Evolutionary conservation across 2,113 vertebrate genomes (phyloP).

Genomic region (Cairina moschata): DNA sequence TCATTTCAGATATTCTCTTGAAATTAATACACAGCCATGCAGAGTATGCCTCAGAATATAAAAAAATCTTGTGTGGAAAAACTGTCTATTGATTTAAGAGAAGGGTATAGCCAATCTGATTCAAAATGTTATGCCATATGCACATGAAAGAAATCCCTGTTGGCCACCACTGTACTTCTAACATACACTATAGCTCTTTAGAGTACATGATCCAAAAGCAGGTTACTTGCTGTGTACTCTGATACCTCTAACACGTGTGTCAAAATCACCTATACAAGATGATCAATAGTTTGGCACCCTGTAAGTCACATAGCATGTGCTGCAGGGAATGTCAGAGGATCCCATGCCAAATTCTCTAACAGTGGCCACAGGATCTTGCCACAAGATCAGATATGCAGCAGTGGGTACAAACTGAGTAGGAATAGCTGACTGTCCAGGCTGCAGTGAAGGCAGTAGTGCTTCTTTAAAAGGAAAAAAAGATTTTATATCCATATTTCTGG

Average conservation of each 20-base stretch:
- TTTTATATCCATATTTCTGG: not conserved
- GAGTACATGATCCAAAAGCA: not conserved
- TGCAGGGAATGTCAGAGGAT: not conserved
- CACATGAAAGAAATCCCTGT: not conserved
- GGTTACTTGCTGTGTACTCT: not conserved
- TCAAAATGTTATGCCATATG: not conserved
- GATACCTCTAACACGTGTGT: not conserved
- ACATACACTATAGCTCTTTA: not conserved
- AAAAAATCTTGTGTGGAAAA: not conserved
- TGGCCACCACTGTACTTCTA: not conserved
- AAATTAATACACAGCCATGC: not conserved
- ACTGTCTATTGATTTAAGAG: not conserved
- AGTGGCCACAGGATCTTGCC: not conserved
- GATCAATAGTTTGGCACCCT: not conserved
- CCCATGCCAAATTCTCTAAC: not conserved
- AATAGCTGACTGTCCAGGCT: not conserved
- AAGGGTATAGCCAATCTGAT: not conserved
- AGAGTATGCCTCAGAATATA: not conserved
- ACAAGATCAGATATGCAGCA: not conserved
- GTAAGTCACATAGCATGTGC: not conserved
- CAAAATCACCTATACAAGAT: not conserved
- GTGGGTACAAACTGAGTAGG: not conserved
- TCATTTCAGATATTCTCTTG: not conserved
- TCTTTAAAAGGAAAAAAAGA: not conserved
- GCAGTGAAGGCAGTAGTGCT: not conserved